These are phyloP conservation scores for Phyto melanocephala DNA, from an alignment of 2,888 invertebrate genomes.

Conservation along the genomic window DNA sequence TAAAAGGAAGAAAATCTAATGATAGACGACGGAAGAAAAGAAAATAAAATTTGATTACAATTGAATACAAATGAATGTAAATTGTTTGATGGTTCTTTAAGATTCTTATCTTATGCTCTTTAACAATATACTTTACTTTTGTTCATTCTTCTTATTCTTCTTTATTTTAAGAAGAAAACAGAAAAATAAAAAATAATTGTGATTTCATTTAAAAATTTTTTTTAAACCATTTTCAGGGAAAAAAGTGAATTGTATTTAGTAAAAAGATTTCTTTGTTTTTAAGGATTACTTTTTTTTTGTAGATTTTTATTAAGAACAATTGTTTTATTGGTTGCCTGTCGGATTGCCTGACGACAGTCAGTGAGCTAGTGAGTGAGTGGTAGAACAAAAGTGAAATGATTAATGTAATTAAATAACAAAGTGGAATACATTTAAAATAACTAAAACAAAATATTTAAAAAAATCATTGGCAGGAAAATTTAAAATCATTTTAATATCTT, in stretches of 20 bases:
- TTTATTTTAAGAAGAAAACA: no score
- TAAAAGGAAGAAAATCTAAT: slow-evolving; percentile 48
- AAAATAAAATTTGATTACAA: slow-evolving; percentile 65
- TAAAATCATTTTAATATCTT: no score
- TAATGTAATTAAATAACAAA: slow-evolving; percentile 55
- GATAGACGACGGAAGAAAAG: slow-evolving; percentile 34
- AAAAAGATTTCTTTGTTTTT: slow-evolving; percentile 18
- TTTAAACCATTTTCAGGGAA: slow-evolving; percentile 9
- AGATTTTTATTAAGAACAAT: not conserved
- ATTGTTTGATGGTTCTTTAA: slow-evolving; percentile 64
- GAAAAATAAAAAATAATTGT: slow-evolving; percentile 28
- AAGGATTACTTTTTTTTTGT: not conserved
- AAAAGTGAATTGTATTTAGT: slow-evolving; percentile 17
- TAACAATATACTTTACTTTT: slow-evolving; percentile 23
- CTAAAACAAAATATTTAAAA: not conserved
- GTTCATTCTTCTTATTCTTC: not conserved
- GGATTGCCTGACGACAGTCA: no score
- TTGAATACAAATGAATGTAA: slow-evolving; percentile 68
- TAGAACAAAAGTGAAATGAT: slow-evolving; percentile 39
- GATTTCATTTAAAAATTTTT: slow-evolving; percentile 29
- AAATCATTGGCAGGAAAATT: no score
- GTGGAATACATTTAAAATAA: not conserved
- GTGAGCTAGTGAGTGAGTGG: no score
- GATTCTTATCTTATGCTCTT: slow-evolving; percentile 53
- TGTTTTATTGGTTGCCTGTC: not conserved